Evolutionary conservation across 2,113 vertebrate species (phyloP).

Genomic region (Poeciliopsis retropinna): DNA sequence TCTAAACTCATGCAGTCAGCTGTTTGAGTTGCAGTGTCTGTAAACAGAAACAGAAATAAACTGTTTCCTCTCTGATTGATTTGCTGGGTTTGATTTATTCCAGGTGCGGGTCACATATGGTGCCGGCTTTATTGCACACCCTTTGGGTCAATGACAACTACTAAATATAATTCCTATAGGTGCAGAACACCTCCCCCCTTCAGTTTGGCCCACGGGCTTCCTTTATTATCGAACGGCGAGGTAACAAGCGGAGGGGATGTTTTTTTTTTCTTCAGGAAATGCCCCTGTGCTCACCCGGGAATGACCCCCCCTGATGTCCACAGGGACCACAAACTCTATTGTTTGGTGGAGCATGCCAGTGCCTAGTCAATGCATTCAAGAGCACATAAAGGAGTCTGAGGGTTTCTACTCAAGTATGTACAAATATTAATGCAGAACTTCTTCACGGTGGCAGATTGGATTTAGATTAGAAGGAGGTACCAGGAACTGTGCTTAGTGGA

Average conservation of each 20-base stretch:
- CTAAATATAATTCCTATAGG: conserved; percentile 60
- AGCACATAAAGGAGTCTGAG: conserved; percentile 30
- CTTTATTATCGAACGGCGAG: conserved; percentile 41
- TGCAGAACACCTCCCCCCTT: conserved; percentile 49
- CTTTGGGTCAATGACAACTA: conserved; percentile 48
- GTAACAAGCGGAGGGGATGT: conserved; percentile 28
- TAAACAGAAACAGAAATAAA: conserved; percentile 4
- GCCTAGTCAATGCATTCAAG: conserved; percentile 58
- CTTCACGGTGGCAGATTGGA: conserved; percentile 48
- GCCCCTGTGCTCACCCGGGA: conserved; percentile 48
- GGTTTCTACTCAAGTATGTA: conserved; percentile 14
- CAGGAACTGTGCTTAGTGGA: conserved; percentile 62
- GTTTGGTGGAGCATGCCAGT: conserved; percentile 45
- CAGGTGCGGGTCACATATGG: conserved; percentile 60
- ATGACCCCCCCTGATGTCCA: conserved; percentile 51
- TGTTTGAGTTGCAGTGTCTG: not conserved
- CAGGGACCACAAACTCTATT: conserved; percentile 52
- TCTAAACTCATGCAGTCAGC: not conserved
- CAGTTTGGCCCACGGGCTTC: conserved; percentile 21
- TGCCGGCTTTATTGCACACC: conserved; percentile 42
- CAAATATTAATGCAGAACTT: conserved; percentile 51
- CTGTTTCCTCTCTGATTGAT: conserved; percentile 18
- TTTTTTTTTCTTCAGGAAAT: conserved; percentile 36
- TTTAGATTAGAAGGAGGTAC: conserved; percentile 46
- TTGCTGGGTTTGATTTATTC: conserved; percentile 37